Percentiles rank a stretch among this genome's conserved stretches.
Conservation (phyloP, 2,888 invertebrate species). For the Xestia xanthographa region DNA sequence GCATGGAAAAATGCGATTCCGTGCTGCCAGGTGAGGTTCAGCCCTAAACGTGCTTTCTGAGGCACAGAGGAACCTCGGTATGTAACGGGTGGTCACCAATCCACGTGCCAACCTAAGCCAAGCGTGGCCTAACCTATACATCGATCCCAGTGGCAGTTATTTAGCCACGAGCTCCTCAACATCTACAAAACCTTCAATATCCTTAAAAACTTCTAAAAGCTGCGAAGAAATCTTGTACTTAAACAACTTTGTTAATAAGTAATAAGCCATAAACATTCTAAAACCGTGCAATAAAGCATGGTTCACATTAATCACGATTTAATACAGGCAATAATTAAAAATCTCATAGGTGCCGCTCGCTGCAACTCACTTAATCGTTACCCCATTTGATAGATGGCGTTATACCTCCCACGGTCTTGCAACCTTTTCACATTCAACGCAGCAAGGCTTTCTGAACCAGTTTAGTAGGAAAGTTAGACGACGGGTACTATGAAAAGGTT, state of each 20-base stretch:
- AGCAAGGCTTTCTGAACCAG: conserved; percentile 19
- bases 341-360: conserved; percentile 83
- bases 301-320: conserved; percentile 82
- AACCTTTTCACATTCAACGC: conserved; percentile 77
- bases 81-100: too few species aligned
- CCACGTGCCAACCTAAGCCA: too few species aligned
- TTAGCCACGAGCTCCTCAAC: too few species aligned
- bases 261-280: conserved; percentile 67
- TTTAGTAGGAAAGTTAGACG: conserved; percentile 5
- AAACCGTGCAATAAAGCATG: conserved; percentile 73
- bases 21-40: too few species aligned
- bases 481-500: conserved; percentile 74
- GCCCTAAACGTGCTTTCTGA: too few species aligned
- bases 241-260: conserved; percentile 51
- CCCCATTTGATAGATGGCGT: conserved; percentile 85
- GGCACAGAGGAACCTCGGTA: too few species aligned
- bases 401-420: conserved; percentile 71
- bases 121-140: too few species aligned
- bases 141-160: too few species aligned
- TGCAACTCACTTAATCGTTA: conserved; percentile 87
- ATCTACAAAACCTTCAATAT: not conserved
- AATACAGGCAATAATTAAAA: conserved; percentile 87
- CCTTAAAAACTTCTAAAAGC: not conserved
- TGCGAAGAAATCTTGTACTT: conserved; percentile 6
- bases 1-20: too few species aligned